phyloP scores from a whole-genome alignment of 2,888 invertebrate species.

The Cantharis lateralis region DNA sequence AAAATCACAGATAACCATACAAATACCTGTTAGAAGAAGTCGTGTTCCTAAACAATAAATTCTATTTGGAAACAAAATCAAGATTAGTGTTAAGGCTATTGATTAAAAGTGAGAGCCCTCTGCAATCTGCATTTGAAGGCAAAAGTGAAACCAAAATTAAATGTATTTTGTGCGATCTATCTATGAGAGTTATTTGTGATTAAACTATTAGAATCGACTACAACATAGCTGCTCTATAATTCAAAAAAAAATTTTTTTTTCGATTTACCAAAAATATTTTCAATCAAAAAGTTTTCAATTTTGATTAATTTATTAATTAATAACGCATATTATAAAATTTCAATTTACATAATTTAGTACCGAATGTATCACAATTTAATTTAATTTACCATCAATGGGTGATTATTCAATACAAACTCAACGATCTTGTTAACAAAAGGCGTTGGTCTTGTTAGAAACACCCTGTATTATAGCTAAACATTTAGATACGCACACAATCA shows the following conservation, averaged over 20 bases:
- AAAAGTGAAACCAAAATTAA: no score
- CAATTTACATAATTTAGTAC: neutral
- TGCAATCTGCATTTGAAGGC: no score
- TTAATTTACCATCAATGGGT: neutral
- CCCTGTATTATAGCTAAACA: neutral
- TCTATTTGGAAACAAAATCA: neutral
- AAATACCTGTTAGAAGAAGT: no score
- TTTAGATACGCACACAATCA: neutral
- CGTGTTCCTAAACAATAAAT: neutral
- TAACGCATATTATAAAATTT: neutral
- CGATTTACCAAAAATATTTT: neutral
- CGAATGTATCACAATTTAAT: neutral
- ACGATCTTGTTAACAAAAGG: neutral
- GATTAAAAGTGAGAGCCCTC: no score
- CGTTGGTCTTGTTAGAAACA: neutral
- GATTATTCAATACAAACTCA: neutral
- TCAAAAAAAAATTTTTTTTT: neutral
- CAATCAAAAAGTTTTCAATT: neutral
- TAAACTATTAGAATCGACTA: neutral
- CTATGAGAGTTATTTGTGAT: neutral
- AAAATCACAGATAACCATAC: neutral
- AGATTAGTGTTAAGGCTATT: neutral
- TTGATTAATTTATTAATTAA: neutral
- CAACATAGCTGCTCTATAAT: neutral
- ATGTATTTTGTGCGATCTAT: no score